Conservation (phyloP, 2,888 invertebrate genomes). For the Apodemia mormo region DNA sequence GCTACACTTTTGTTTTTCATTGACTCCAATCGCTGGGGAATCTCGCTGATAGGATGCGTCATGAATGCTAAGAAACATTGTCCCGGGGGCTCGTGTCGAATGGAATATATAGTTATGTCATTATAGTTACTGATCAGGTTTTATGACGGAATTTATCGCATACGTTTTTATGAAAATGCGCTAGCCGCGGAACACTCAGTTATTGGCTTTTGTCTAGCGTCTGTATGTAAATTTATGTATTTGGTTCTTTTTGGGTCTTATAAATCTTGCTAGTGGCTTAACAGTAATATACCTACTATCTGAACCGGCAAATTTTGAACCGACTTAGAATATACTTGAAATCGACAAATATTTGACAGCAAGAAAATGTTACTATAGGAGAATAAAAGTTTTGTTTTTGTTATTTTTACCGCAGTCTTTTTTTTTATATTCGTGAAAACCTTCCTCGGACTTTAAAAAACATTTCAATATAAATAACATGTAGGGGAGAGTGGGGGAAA, state of each 20-base stretch:
- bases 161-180: background rate
- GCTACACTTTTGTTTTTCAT: conserved; percentile 12
- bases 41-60: conserved; percentile 17
- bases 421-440: too few species aligned
- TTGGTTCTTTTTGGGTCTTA: too few species aligned
- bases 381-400: too few species aligned
- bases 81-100: background rate
- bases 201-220: background rate
- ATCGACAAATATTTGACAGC: too few species aligned
- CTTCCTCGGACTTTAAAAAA: too few species aligned
- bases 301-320: too few species aligned
- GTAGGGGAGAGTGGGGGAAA: background rate
- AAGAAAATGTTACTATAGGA: too few species aligned
- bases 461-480: too few species aligned
- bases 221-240: background rate
- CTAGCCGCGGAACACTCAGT: background rate
- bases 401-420: too few species aligned
- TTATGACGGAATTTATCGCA: background rate
- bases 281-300: too few species aligned
- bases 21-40: conserved; percentile 11
- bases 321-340: too few species aligned
- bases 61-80: conserved; percentile 23
- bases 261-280: too few species aligned
- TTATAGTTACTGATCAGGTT: conserved; percentile 10
- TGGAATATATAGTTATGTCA: conserved; percentile 7